These are phyloP conservation scores for Mormyrops boulengeri DNA, from an alignment of 2,797 vertebrate genomes.

Conservation along the genomic window DNA sequence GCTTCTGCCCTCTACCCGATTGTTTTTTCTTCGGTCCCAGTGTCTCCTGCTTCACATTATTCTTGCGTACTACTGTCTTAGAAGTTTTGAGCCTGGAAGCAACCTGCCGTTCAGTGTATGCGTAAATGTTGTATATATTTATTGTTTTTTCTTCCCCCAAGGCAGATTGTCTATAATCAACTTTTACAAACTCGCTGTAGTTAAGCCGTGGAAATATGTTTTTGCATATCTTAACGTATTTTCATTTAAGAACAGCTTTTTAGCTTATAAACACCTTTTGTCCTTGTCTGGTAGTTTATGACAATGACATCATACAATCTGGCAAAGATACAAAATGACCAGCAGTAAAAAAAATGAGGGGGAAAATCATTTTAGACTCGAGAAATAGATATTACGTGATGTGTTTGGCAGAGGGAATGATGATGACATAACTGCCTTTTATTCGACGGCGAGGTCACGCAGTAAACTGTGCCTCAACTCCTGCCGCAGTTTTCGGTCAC, in stretches of 20 bases:
- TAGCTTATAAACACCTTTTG: neutral
- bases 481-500: neutral
- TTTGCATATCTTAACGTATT: neutral
- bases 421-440: neutral
- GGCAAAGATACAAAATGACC: slow-evolving; percentile 14
- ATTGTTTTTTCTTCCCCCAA: neutral
- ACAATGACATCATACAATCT: slow-evolving; percentile 15
- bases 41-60: no score
- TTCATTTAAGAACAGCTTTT: neutral
- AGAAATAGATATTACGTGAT: neutral
- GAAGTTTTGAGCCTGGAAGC: no score
- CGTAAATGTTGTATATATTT: neutral
- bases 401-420: neutral
- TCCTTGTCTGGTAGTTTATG: slow-evolving; percentile 8
- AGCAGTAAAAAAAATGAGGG: neutral
- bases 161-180: neutral
- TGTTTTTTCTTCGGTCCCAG: no score
- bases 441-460: neutral
- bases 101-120: no score
- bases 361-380: neutral
- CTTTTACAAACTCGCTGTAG: neutral
- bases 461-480: neutral
- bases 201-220: neutral
- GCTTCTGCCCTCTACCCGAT: no score
- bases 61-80: no score